Percentiles rank a stretch among this genome's conserved stretches.
Conservation (phyloP, 1,140 invertebrate species). For the Cydia strobilella region DNA sequence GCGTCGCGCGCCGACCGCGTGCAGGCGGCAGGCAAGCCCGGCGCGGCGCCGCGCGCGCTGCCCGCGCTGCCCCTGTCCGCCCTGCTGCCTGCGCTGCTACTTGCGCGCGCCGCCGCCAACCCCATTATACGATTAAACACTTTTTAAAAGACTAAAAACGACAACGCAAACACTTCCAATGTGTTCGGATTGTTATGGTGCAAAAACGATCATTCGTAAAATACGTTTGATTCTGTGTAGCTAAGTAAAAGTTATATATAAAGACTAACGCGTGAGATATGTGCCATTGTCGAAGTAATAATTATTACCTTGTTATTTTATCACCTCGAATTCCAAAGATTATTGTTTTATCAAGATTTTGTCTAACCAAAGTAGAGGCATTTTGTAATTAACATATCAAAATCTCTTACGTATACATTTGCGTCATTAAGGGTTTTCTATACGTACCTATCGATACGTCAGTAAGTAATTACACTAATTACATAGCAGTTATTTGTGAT, state of each 20-base stretch:
- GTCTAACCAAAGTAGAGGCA: constrained; percentile 22
- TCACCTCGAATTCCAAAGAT: constrained; percentile 27
- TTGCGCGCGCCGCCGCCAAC: constrained; percentile 3
- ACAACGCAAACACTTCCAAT: neutral
- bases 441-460: neutral
- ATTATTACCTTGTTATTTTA: constrained; percentile 21
- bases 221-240: constrained; percentile 20
- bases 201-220: constrained; percentile 26
- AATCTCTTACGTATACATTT: constrained; percentile 1
- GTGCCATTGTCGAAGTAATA: constrained; percentile 22
- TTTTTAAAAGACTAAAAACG: neutral
- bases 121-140: neutral
- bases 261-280: constrained; percentile 26
- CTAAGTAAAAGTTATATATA: neutral
- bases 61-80: constrained; percentile 41
- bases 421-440: neutral
- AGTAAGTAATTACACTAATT: neutral
- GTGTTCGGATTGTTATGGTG: constrained; percentile 14
- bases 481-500: neutral
- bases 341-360: neutral
- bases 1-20: constrained; percentile 74
- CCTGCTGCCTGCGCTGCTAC: constrained; percentile 33
- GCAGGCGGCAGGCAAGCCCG: constrained; percentile 67
- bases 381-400: constrained; percentile 20
- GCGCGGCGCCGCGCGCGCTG: constrained; percentile 43